Evolutionary conservation across 92 coral and sea anemone genomes (phyloP).

Genomic region (Zoanthus sansibaricus): DNA sequence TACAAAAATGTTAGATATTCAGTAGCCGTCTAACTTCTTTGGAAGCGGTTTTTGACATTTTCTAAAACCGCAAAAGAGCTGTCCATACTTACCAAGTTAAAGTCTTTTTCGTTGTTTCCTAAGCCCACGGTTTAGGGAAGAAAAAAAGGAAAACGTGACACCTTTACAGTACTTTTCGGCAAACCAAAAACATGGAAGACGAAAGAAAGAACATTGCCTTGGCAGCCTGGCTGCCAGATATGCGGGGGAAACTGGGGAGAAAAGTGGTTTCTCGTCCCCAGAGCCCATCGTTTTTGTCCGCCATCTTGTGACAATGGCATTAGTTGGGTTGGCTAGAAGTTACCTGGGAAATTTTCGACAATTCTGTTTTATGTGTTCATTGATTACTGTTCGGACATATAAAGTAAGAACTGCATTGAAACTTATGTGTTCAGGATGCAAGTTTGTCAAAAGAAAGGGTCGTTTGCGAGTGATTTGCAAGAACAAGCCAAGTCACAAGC

Average conservation of each 20-base stretch:
- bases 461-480: constrained; percentile 94
- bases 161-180: not conserved
- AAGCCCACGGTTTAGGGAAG: not conserved
- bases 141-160: not conserved
- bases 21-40: not conserved
- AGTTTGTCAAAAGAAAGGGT: constrained; percentile 95
- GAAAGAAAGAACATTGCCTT: not conserved
- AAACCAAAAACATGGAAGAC: not conserved
- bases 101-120: not conserved
- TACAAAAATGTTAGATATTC: constrained; percentile 16
- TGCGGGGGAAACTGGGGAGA: constrained; percentile 10
- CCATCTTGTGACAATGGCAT: constrained; percentile 54
- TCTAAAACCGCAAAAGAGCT: not conserved
- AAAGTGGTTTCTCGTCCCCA: not conserved
- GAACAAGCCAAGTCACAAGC: constrained; percentile 95
- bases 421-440: constrained; percentile 88
- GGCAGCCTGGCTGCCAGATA: not conserved
- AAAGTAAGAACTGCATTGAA: constrained; percentile 92
- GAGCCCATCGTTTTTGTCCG: constrained; percentile 25
- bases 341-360: constrained; percentile 68
- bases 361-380: constrained; percentile 74
- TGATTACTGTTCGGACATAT: constrained; percentile 86
- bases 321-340: constrained; percentile 57
- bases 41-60: not conserved
- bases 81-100: not conserved